phyloP scores from a whole-genome alignment of 23 tunicate genomes.

The Ascidia mentula region DNA sequence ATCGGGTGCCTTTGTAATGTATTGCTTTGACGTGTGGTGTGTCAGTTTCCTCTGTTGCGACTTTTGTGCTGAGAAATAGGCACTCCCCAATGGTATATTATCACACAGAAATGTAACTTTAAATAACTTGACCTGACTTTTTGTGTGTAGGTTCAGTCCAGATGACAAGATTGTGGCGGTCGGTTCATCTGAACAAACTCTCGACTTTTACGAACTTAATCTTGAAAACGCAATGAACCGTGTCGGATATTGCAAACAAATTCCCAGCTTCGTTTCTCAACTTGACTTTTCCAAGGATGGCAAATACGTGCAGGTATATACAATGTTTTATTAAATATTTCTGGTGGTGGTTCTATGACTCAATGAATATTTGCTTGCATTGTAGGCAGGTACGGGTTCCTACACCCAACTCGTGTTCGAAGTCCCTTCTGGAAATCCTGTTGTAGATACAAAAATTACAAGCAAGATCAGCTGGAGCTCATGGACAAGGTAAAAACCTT shows the following conservation, averaged over 20 bases:
- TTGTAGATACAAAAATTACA: conserved; percentile 49
- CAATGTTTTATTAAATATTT: no score
- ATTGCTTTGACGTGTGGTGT: no score
- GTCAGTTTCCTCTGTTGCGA: no score
- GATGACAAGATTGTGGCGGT: conserved; percentile 82
- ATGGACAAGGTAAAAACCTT: conserved; percentile 80
- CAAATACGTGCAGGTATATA: conserved; percentile 56
- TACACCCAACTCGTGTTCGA: conserved; percentile 64
- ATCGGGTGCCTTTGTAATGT: no score
- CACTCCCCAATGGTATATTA: no score
- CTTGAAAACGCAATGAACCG: conserved; percentile 34
- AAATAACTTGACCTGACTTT: no score
- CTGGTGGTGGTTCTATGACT: no score
- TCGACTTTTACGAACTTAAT: conserved; percentile 58
- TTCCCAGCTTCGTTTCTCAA: conserved; percentile 62
- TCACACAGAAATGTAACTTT: no score
- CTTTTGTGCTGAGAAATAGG: no score
- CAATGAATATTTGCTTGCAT: neutral
- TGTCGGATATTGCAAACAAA: conserved; percentile 81
- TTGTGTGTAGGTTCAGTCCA: conserved; percentile 58
- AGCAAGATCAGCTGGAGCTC: conserved; percentile 74
- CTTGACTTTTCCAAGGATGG: conserved; percentile 86
- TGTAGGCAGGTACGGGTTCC: conserved; percentile 55
- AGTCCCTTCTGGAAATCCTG: conserved; percentile 63
- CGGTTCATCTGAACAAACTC: conserved; percentile 62